These are phyloP conservation scores for Lepilemur ruficaudatus DNA, from an alignment of 2,797 vertebrate genomes.

Conservation along the genomic window DNA sequence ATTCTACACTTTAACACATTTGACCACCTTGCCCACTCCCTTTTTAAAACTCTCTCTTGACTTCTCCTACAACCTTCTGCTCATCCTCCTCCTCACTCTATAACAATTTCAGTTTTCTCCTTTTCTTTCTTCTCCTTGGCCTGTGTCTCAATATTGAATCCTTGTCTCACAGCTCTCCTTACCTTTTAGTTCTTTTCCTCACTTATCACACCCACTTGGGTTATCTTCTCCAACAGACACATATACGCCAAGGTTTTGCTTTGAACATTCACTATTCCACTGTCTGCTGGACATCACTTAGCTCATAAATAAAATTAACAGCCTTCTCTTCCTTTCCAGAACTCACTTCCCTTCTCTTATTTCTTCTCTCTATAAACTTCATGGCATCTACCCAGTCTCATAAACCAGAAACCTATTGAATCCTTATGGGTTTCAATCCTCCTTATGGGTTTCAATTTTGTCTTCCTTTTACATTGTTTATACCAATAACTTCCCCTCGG, in stretches of 20 bases:
- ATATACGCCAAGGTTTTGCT: not conserved
- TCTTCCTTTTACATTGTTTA: not conserved
- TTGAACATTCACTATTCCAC: not conserved
- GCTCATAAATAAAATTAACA: not conserved
- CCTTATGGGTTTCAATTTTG: not conserved
- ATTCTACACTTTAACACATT: not conserved
- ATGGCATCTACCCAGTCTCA: not conserved
- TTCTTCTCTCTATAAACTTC: not conserved
- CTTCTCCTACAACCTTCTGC: not conserved
- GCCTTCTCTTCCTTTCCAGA: not conserved
- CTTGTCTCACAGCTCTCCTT: not conserved
- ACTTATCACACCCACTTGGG: not conserved
- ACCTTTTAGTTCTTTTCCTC: not conserved
- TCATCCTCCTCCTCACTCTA: not conserved
- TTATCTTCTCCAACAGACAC: not conserved
- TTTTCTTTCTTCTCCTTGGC: not conserved
- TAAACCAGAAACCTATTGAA: not conserved
- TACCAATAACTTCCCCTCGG: not conserved
- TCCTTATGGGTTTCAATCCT: not conserved
- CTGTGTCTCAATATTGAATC: not conserved
- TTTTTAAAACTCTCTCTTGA: not conserved
- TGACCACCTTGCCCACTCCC: rapidly evolving
- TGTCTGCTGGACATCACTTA: not conserved
- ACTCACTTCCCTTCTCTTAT: not conserved
- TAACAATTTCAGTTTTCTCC: not conserved